Percentiles rank a stretch among this genome's conserved stretches.
Conservation (phyloP, 2,113 vertebrate species). For the Chrysochloris asiatica region DNA sequence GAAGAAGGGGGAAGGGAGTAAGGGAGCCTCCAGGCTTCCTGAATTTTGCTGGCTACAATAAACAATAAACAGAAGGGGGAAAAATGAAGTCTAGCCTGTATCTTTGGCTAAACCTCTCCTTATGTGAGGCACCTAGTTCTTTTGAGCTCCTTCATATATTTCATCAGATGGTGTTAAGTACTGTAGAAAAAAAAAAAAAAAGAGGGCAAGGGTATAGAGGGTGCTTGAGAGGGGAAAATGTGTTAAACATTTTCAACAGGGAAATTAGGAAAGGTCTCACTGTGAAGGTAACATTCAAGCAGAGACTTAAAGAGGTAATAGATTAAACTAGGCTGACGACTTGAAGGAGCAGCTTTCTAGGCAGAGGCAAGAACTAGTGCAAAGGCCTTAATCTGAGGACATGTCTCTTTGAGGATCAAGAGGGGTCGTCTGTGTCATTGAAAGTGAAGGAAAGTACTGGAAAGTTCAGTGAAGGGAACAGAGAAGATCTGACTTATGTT, state of each 20-base stretch:
- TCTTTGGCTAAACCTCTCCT: no score
- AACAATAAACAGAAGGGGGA: neutral
- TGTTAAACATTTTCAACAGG: constrained; percentile 12
- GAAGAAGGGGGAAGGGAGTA: no score
- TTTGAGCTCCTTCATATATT: neutral
- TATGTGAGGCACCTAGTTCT: no score
- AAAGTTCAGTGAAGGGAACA: neutral
- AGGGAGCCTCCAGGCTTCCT: no score
- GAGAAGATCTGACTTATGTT: neutral
- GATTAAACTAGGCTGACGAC: neutral
- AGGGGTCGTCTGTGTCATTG: neutral
- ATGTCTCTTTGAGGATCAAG: neutral
- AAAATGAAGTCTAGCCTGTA: no score
- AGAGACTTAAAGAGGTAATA: neutral
- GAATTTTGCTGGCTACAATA: no score
- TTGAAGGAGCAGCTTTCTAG: neutral
- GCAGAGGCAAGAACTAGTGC: neutral
- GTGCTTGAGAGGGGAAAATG: neutral
- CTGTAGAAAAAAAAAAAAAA: neutral
- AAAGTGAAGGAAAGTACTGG: neutral
- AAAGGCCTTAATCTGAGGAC: neutral
- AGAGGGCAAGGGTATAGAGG: neutral
- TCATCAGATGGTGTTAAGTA: neutral
- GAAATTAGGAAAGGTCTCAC: neutral
- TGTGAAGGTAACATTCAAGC: neutral